These are phyloP conservation scores for Gadopsis marmoratus DNA, from an alignment of 2,797 vertebrate species.

Conservation along the genomic window DNA sequence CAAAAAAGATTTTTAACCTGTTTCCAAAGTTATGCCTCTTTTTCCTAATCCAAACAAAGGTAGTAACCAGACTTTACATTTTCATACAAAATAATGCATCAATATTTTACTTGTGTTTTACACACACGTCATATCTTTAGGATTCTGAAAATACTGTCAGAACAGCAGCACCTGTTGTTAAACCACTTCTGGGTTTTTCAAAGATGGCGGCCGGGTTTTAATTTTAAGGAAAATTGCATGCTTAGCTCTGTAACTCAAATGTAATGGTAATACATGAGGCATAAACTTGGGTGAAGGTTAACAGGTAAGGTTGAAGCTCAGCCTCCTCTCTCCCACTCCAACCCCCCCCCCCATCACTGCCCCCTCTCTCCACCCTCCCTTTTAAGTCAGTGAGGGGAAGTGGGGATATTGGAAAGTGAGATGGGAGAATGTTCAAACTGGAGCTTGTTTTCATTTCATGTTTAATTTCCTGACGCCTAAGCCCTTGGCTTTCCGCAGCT, in stretches of 20 bases:
- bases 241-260: neutral
- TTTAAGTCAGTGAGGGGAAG: constrained; percentile 83
- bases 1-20: neutral
- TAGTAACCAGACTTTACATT: neutral
- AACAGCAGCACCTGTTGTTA: neutral
- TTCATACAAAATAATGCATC: neutral
- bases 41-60: neutral
- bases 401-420: constrained; percentile 93
- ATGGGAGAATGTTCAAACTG: constrained; percentile 93
- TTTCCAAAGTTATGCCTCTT: neutral
- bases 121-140: neutral
- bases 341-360: constrained; percentile 14
- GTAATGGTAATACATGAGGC: neutral
- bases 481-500: constrained; percentile 92
- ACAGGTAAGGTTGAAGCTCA: constrained; percentile 28
- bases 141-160: neutral
- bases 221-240: neutral
- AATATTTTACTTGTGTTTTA: neutral
- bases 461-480: constrained; percentile 99
- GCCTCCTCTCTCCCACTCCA: constrained; percentile 42
- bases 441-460: constrained; percentile 98
- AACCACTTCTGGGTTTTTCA: neutral
- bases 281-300: neutral
- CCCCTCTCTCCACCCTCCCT: constrained; percentile 67
- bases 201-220: neutral